Evolutionary conservation across 2,888 invertebrate species (phyloP), one percentile per base, ranked within the genome.

Genomic region (Ernsta delagoae): DNA sequence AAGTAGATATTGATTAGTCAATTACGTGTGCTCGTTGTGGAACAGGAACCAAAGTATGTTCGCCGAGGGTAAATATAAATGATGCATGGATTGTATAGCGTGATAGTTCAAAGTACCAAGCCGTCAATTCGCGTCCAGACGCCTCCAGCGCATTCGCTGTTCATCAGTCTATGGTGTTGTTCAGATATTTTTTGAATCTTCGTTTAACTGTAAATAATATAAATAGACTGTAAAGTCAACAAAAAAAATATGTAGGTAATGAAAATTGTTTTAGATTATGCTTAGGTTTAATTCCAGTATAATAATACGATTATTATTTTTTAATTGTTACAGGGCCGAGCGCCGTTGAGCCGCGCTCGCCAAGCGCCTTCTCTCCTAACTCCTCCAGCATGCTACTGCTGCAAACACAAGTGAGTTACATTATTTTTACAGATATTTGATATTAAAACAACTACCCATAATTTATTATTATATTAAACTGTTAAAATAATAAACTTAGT

Each of bases 331-430:
- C 91, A 89, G 94, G 94, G 89, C 93, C 94, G 87, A 94, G 93
- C 92, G 92, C 92, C 83, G 82, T 89, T 84, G 93, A 90, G 85
- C 89, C 92, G 90, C 93, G 93, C 90, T 92, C 92, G 88, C 93
- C 94, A 94, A 87, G 93, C 93, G 89, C 94, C 79, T 92, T 87
- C 78, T 79, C 94, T 84, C 87, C 94, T 82, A 94, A 93, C 86
- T 93, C 94, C 85, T 94, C 97, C 96, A 97, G 97, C 95, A 98
- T 98, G 97, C 97, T 98, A 95, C 97, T 98, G 92, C 95, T 98
- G 95, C 97, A 97, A 94, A 97, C 97, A 94, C 97, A 97, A 95
- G 97, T 97, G 88, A 95, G 95, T 90, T 53, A 53, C 50, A n/a
- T 24, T 56, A 31, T 48, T 12, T 48, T 12, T 56, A n/a, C 4